These are phyloP conservation scores for Ascaphus truei DNA, from an alignment of 2,113 vertebrate species.

Conservation along the genomic window DNA sequence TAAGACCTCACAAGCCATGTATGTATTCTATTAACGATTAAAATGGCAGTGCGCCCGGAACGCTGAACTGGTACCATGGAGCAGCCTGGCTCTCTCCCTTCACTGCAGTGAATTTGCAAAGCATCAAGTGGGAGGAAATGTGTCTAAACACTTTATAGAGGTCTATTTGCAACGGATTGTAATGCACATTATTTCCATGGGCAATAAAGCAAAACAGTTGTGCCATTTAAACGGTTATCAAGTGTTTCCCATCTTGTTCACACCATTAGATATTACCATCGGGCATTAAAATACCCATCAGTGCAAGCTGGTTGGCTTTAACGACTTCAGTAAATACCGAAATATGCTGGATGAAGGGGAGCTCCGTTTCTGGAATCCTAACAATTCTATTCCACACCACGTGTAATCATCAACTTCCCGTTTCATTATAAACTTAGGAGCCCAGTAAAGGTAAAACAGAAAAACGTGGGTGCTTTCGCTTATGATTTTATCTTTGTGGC, in stretches of 20 bases:
- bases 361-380: background rate
- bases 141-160: slow-evolving; percentile 13
- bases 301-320: slow-evolving; percentile 50
- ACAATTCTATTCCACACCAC: background rate
- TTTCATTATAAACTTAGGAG: too few species aligned
- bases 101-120: background rate
- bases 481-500: too few species aligned
- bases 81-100: background rate
- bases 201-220: slow-evolving; percentile 8
- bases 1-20: too few species aligned
- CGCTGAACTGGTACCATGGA: too few species aligned
- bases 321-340: slow-evolving; percentile 46
- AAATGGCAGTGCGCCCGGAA: background rate
- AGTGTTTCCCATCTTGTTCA: slow-evolving; percentile 41
- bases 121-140: background rate
- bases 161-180: slow-evolving; percentile 25
- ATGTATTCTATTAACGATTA: background rate
- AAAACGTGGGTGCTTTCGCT: too few species aligned
- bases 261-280: slow-evolving; percentile 35
- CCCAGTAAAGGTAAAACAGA: too few species aligned
- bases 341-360: background rate
- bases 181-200: slow-evolving; percentile 1
- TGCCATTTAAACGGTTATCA: slow-evolving; percentile 36
- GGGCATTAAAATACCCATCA: slow-evolving; percentile 38
- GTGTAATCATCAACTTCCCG: background rate